Conservation (phyloP, 2,888 invertebrate genomes). For the Agrochola lota region DNA sequence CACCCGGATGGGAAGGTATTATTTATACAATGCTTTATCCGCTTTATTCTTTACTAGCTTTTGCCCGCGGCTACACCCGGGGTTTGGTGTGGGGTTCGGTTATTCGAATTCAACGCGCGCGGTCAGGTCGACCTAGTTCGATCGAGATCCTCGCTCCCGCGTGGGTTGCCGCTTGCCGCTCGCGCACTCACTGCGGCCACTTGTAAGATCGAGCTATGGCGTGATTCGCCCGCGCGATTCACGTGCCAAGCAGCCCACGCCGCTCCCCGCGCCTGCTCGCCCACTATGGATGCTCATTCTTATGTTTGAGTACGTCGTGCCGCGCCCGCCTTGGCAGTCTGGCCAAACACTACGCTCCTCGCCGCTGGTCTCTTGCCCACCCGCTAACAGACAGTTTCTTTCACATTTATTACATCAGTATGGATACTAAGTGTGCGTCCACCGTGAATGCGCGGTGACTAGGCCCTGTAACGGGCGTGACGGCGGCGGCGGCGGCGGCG, state of each 20-base stretch:
- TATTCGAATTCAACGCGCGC: not conserved
- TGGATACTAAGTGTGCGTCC: too few relatives aligned
- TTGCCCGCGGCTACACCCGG: not conserved
- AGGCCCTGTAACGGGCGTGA: too few relatives aligned
- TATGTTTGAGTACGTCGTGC: too few relatives aligned
- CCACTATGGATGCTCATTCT: too few relatives aligned
- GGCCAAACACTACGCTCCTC: too few relatives aligned
- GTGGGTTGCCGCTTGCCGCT: not conserved
- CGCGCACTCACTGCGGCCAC: not conserved
- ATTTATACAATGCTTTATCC: not conserved
- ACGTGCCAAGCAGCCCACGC: not conserved
- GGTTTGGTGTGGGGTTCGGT: too few relatives aligned
- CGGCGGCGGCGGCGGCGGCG: not conserved
- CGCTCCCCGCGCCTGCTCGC: not conserved
- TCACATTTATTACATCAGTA: too few relatives aligned
- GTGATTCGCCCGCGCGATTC: not conserved
- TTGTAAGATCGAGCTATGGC: not conserved
- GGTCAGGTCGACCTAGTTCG: not conserved
- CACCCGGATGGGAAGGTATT: constrained; percentile 28
- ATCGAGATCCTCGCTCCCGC: not conserved
- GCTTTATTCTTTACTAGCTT: not conserved
- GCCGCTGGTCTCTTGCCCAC: too few relatives aligned
- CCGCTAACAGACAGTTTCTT: too few relatives aligned
- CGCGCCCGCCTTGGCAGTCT: not conserved
- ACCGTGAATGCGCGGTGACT: too few relatives aligned